Base-by-base conservation (phyloP, 2,888 invertebrate genomes). In the Calliopum simillimum region DNA sequence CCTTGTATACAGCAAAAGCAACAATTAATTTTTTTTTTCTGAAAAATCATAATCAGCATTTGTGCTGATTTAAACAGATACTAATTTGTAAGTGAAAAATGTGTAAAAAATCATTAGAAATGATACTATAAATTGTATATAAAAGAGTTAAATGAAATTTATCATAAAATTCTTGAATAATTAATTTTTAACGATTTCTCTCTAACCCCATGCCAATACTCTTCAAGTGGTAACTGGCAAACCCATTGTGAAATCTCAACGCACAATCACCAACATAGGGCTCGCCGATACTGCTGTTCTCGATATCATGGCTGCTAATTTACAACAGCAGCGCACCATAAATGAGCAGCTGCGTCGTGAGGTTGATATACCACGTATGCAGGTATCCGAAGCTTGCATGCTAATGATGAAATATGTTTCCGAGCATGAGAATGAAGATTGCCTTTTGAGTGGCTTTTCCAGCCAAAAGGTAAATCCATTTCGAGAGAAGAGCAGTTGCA, bases 401-500 rank as follows among this genome's bases (percentile, higher is more conserved):
- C 94, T 97, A 80, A 95, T 98, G 79, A 93, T 97, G 83, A 95
- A 95, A 83, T 97, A 92, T 84, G 94, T 97, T 76, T 90, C 91
- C 55, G 96, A 97, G 80, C 96, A 97, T 82, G 94, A 96, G 82
- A 93, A 94, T 79, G 97, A 97, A 82, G 98, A 98, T 87, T 97
- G 94, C 81, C 90, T 98, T 61, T 89, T 98, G 75, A 94, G 95
- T 76, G 98, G 98, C 8, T 98, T 98, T 86, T 93, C 95, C 74
- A 95, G 94, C 78, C 97, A 97, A 85, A 95, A 96, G 85, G 94
- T 96, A 16, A 98, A 98, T 87, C 98, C 98, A 41, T 98, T 96
- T 89, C 92, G 96, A 76, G 97, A 97, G 87, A 97, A 97, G 88
- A 95, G 93, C 84, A 93, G 94, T 72, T 97, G 97, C 88, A 90